Conservation (phyloP, 2,888 invertebrate genomes). For the Chironomus tentans region DNA sequence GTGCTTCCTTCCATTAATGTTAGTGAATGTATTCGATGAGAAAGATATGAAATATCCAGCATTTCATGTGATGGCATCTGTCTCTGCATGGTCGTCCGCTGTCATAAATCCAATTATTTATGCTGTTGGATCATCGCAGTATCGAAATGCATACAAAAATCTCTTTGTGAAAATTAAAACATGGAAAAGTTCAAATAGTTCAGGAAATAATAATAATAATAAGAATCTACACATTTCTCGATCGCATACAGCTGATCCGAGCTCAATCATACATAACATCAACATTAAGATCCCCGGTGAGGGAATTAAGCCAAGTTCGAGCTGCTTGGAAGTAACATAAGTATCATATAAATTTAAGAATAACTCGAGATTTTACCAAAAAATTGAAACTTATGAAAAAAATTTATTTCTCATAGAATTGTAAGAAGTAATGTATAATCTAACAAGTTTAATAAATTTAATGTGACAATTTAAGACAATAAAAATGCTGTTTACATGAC, state of each 20-base stretch:
- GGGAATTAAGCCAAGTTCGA: constrained; percentile 3
- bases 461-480: neutral
- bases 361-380: neutral
- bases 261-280: neutral
- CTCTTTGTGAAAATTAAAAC: constrained; percentile 16
- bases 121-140: constrained; percentile 45
- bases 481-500: constrained; percentile 6
- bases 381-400: neutral
- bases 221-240: neutral
- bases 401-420: neutral
- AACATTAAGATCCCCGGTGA: constrained; percentile 1
- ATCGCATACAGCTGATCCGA: constrained; percentile 9
- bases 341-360: neutral
- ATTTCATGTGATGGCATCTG: constrained; percentile 73
- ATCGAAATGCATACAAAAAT: constrained; percentile 19
- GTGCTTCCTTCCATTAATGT: constrained; percentile 80
- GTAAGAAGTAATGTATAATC: neutral
- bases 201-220: constrained; percentile 20
- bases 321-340: constrained; percentile 2
- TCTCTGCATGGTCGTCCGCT: constrained; percentile 82
- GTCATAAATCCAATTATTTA: constrained; percentile 86
- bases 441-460: neutral
- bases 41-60: constrained; percentile 56
- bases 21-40: constrained; percentile 81
- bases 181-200: constrained; percentile 12